These are phyloP conservation scores for Galemys pyrenaicus DNA, from an alignment of 2,113 vertebrate genomes.

Conservation along the genomic window DNA sequence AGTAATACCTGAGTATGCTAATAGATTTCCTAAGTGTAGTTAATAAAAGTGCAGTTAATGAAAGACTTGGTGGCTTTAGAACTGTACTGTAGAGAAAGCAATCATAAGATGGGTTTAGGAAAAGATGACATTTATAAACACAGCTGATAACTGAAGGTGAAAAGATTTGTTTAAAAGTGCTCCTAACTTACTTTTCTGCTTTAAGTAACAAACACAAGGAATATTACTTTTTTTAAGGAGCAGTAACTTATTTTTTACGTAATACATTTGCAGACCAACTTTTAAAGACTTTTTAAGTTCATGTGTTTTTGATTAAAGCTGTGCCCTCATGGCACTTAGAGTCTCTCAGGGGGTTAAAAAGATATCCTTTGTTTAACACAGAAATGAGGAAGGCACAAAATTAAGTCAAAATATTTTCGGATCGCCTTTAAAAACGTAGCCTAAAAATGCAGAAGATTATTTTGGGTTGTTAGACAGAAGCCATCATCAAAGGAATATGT, in stretches of 20 bases:
- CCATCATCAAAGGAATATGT: not conserved
- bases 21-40: not conserved
- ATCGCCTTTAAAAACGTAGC: not conserved
- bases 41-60: not conserved
- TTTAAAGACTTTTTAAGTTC: slow-evolving; percentile 34
- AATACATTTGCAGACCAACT: not conserved
- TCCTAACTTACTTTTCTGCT: not conserved
- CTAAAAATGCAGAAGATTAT: not conserved
- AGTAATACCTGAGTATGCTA: not conserved
- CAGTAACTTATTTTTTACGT: not conserved
- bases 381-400: slow-evolving; percentile 40
- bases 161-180: not conserved
- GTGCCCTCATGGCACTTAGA: not conserved
- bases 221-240: not conserved
- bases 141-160: not conserved
- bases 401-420: not conserved
- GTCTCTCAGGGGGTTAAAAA: not conserved
- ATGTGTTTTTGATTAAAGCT: not conserved
- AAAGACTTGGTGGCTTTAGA: not conserved
- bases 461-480: not conserved
- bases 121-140: not conserved
- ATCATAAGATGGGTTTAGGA: not conserved
- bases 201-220: not conserved
- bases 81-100: not conserved
- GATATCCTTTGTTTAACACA: not conserved